phyloP scores from a whole-genome alignment of 1,140 invertebrate genomes.

The Rhopalosiphum maidis region DNA sequence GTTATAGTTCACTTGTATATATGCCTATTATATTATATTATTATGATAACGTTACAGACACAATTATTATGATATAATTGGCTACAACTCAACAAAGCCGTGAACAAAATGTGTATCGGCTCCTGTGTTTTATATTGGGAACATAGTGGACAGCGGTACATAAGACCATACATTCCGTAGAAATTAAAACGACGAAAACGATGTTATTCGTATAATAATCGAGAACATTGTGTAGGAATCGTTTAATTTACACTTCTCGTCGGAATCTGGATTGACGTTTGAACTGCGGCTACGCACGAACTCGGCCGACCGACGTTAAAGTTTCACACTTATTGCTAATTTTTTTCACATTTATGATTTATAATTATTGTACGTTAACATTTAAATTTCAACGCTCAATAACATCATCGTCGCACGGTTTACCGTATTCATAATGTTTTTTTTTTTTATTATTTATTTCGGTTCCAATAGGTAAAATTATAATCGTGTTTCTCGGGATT shows the following conservation, averaged over 20 bases:
- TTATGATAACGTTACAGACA: not conserved
- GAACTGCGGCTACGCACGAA: not conserved
- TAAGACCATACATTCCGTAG: not conserved
- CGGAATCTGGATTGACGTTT: not conserved
- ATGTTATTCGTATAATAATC: not conserved
- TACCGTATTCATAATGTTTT: not conserved
- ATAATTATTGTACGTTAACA: not conserved
- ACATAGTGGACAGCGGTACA: not conserved
- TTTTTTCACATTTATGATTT: not conserved
- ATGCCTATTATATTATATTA: not conserved
- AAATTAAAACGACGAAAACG: not conserved
- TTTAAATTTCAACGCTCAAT: not conserved
- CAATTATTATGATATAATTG: not conserved
- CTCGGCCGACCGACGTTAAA: not conserved
- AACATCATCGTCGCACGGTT: not conserved
- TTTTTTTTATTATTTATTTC: not conserved
- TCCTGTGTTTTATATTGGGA: not conserved
- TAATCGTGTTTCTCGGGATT: not conserved
- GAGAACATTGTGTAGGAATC: not conserved
- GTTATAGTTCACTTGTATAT: not conserved
- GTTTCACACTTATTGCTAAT: not conserved
- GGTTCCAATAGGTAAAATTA: not conserved
- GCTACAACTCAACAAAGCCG: not conserved
- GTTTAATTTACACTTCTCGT: not conserved
- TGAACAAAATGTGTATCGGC: not conserved